Conservation (phyloP, 1,140 invertebrate species). For the Drosophila yakuba region DNA sequence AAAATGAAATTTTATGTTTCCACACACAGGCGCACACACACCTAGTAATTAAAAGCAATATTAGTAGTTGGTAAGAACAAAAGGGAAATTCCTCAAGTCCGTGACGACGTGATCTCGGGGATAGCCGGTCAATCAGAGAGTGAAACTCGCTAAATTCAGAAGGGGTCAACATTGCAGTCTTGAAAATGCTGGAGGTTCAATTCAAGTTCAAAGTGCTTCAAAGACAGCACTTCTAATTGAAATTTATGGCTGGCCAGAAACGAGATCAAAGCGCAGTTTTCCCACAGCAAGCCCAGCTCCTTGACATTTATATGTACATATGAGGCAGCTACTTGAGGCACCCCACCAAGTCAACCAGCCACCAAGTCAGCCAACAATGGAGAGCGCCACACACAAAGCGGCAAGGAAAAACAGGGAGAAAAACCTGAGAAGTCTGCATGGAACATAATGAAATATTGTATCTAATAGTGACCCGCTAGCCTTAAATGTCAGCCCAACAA, state of each 20-base stretch:
- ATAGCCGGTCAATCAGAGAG: conserved; percentile 15
- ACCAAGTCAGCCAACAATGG: conserved; percentile 42
- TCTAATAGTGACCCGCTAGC: conserved; percentile 68
- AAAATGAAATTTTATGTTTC: conserved; percentile 73
- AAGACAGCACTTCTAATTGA: conserved; percentile 47
- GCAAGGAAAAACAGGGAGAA: conserved; percentile 36
- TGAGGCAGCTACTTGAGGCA: conserved; percentile 48
- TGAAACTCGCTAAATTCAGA: background rate
- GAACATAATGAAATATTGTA: conserved; percentile 56
- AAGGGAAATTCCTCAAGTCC: conserved; percentile 4
- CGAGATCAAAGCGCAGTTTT: conserved; percentile 57
- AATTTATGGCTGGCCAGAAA: conserved; percentile 56
- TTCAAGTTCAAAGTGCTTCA: conserved; percentile 42
- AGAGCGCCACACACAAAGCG: conserved; percentile 41
- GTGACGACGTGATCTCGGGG: conserved; percentile 3
- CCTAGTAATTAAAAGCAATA: conserved; percentile 58
- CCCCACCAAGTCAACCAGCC: conserved; percentile 8
- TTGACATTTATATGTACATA: conserved; percentile 62
- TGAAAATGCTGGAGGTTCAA: background rate
- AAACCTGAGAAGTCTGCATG: conserved; percentile 50
- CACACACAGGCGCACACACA: conserved; percentile 28
- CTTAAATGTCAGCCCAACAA: conserved; percentile 67
- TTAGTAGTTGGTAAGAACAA: background rate
- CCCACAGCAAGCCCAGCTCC: conserved; percentile 51
- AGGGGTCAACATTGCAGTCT: background rate